Evolutionary conservation across 2,888 invertebrate genomes (phyloP).

Genomic region (Athalia rosae): DNA sequence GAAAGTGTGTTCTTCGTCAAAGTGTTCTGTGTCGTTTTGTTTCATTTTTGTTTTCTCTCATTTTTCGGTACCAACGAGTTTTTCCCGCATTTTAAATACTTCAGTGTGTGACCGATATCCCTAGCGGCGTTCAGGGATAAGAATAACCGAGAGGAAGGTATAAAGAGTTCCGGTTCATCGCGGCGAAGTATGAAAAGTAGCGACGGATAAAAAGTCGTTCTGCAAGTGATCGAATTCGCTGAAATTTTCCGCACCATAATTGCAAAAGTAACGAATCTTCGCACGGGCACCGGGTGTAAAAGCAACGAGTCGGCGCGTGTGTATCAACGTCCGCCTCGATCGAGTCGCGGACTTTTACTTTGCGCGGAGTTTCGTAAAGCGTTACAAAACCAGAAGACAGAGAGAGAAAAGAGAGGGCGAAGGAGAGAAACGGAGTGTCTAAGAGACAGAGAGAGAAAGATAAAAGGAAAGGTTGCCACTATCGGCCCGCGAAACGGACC

Average conservation of each 20-base stretch:
- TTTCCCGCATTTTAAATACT: too few species aligned
- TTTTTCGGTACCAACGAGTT: too few species aligned
- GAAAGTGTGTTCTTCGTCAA: constrained; percentile 11
- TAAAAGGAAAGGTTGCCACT: constrained; percentile 49
- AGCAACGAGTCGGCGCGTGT: constrained; percentile 20
- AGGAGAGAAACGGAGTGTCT: constrained; percentile 39
- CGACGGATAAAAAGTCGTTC: constrained; percentile 31
- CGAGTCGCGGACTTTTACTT: constrained; percentile 47
- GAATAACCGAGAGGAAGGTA: constrained; percentile 34
- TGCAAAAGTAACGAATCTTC: not conserved
- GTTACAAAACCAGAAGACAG: constrained; percentile 67
- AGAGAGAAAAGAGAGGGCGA: constrained; percentile 59
- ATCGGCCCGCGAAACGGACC: constrained; percentile 52
- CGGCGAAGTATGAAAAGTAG: constrained; percentile 33
- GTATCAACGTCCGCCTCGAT: constrained; percentile 26
- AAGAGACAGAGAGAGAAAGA: constrained; percentile 31
- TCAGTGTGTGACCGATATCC: not conserved
- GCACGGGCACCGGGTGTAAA: not conserved
- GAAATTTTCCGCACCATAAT: not conserved
- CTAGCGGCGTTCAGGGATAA: not conserved
- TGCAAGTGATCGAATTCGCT: constrained; percentile 3
- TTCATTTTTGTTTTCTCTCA: too few species aligned
- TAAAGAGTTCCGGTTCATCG: constrained; percentile 6
- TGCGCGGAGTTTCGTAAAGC: constrained; percentile 64
- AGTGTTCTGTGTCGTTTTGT: not conserved